Evolutionary conservation across 2,113 vertebrate species (phyloP).

Genomic region (Rhinolophus ferrumequinum): DNA sequence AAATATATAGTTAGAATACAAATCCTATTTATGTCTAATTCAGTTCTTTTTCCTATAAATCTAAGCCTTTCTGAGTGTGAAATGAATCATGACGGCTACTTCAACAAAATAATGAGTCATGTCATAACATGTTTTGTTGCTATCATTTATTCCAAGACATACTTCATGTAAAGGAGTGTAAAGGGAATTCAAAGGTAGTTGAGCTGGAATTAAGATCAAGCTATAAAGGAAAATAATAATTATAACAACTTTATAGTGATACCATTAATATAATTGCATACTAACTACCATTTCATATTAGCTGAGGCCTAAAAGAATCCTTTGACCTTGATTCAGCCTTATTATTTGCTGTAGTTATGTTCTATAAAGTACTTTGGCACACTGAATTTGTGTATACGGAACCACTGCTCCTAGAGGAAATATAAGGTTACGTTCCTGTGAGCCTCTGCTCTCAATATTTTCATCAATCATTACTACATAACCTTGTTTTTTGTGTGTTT

Average conservation of each 20-base stretch:
- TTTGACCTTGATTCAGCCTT: not conserved
- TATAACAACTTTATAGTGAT: not conserved
- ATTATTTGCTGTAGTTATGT: not conserved
- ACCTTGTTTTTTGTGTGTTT: not conserved
- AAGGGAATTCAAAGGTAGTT: not conserved
- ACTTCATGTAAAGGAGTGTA: not conserved
- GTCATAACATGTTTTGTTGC: not conserved
- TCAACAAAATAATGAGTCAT: not conserved
- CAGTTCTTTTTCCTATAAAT: not conserved
- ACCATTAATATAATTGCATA: not conserved
- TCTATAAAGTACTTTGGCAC: not conserved
- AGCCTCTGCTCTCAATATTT: not conserved
- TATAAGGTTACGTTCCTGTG: not conserved
- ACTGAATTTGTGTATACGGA: not conserved
- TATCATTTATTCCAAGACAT: not conserved
- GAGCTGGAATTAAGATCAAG: not conserved
- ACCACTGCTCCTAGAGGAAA: not conserved
- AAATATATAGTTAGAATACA: too few species aligned
- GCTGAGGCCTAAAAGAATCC: not conserved
- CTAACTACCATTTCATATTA: not conserved
- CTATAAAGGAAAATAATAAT: not conserved
- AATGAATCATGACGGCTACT: not conserved
- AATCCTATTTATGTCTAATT: not conserved
- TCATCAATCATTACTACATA: not conserved
- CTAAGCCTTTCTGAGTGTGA: too few species aligned